Conservation (phyloP, 2,797 vertebrate species). For the Pseudocheirus occidentalis region DNA sequence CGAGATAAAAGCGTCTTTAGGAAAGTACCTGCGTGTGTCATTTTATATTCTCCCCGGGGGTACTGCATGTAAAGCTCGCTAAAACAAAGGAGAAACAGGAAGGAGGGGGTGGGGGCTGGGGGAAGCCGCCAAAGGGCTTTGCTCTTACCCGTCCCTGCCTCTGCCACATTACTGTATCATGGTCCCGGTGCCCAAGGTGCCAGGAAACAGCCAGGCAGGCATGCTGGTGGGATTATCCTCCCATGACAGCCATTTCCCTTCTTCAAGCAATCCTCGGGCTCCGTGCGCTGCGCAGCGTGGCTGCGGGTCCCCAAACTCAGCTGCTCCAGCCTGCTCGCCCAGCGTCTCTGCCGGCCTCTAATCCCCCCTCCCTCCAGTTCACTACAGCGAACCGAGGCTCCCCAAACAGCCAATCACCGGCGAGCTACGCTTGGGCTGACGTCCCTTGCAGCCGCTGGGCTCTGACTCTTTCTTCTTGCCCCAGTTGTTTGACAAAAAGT, state of each 20-base stretch:
- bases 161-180: conserved; percentile 68
- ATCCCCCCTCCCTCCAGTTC: neutral
- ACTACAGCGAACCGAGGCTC: rapidly evolving
- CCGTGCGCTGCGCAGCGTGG: neutral
- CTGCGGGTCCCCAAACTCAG: neutral
- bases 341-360: rapidly evolving
- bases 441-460: rapidly evolving
- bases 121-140: neutral
- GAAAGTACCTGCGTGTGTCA: neutral
- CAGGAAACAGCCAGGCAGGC: neutral
- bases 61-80: neutral
- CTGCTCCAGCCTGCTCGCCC: rapidly evolving
- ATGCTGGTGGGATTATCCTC: neutral
- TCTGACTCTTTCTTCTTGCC: rapidly evolving
- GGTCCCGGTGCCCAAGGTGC: neutral
- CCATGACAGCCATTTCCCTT: conserved; percentile 27
- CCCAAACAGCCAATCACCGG: neutral
- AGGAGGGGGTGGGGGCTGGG: too few relatives aligned
- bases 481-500: rapidly evolving
- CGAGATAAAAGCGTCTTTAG: neutral
- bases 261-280: neutral
- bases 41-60: neutral
- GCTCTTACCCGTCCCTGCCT: conserved; percentile 62
- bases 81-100: neutral
- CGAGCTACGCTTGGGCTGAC: conserved; percentile 36